Evolutionary conservation across 2,113 vertebrate species (phyloP).

Genomic region (Oophaga pumilio): DNA sequence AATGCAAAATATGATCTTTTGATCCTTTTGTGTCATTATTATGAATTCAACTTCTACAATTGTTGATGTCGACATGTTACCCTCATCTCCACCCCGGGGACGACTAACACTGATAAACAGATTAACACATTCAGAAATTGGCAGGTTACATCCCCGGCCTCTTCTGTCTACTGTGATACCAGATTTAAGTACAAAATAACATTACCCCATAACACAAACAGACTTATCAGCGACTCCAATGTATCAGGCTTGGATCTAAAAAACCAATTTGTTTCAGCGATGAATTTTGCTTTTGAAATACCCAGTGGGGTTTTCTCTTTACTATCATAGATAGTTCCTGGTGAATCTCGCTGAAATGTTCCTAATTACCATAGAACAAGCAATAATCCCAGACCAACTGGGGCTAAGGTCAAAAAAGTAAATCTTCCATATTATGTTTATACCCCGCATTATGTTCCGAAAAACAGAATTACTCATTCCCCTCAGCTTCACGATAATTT

Average conservation of each 20-base stretch:
- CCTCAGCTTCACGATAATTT: too few relatives aligned
- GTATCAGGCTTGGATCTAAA: not conserved
- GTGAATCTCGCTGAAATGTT: not conserved
- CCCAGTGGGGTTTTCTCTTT: not conserved
- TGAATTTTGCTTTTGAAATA: not conserved
- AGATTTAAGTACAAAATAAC: conserved; percentile 24
- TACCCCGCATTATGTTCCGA: too few relatives aligned
- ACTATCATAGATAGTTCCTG: not conserved
- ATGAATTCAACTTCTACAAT: not conserved
- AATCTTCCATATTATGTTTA: not conserved
- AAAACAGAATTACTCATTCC: too few relatives aligned
- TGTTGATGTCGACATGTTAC: not conserved
- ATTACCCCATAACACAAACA: conserved; percentile 2
- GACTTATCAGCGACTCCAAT: not conserved
- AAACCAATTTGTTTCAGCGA: not conserved
- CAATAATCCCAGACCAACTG: not conserved
- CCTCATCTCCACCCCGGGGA: not conserved
- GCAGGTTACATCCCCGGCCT: not conserved
- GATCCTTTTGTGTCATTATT: conserved; percentile 60
- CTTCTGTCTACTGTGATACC: not conserved
- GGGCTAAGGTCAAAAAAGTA: not conserved
- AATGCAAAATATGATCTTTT: not conserved
- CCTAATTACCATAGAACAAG: not conserved
- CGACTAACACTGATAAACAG: not conserved
- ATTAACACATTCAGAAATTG: conserved; percentile 29